A percentile compares a stretch with the other conserved stretches of the same genome.
These are phyloP conservation scores for Dicyrtomina minuta DNA, from an alignment of 2,888 invertebrate species.

Conservation along the genomic window DNA sequence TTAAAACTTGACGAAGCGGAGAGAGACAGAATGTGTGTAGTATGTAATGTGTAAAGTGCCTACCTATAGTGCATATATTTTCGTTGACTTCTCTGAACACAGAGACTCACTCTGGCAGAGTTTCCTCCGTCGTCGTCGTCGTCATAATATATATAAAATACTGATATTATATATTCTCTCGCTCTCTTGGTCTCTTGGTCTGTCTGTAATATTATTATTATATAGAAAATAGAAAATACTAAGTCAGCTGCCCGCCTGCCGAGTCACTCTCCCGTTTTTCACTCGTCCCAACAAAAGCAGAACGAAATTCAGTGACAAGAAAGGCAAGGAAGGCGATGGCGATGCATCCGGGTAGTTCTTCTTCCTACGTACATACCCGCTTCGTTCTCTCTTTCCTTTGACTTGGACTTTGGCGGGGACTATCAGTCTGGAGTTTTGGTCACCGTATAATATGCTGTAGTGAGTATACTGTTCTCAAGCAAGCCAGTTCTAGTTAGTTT, in stretches of 20 bases:
- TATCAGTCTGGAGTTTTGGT: too few relatives aligned
- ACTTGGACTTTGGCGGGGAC: too few relatives aligned
- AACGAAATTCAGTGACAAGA: conserved; percentile 37
- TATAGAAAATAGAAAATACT: conserved; percentile 18
- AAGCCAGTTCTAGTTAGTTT: too few relatives aligned
- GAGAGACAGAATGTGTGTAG: not conserved
- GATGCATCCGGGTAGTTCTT: conserved; percentile 38
- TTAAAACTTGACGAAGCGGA: conserved; percentile 26
- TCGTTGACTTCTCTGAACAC: not conserved
- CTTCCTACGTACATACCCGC: conserved; percentile 14
- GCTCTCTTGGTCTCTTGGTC: too few relatives aligned
- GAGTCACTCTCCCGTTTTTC: conserved; percentile 47
- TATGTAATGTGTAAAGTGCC: too few relatives aligned
- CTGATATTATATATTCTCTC: not conserved
- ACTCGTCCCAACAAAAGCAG: conserved; percentile 42
- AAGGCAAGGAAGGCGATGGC: conserved; percentile 32
- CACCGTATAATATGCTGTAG: too few relatives aligned
- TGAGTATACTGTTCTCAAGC: too few relatives aligned
- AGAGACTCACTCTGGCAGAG: not conserved
- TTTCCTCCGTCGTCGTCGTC: not conserved
- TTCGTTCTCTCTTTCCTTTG: too few relatives aligned
- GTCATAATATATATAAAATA: not conserved
- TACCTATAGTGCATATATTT: too few relatives aligned
- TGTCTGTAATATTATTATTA: not conserved
- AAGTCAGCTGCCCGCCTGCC: conserved; percentile 37